Percentiles rank a stretch among this genome's conserved stretches.
Evolutionary conservation across 2,113 vertebrate species (phyloP).

Genomic region (Xyrauchen texanus): DNA sequence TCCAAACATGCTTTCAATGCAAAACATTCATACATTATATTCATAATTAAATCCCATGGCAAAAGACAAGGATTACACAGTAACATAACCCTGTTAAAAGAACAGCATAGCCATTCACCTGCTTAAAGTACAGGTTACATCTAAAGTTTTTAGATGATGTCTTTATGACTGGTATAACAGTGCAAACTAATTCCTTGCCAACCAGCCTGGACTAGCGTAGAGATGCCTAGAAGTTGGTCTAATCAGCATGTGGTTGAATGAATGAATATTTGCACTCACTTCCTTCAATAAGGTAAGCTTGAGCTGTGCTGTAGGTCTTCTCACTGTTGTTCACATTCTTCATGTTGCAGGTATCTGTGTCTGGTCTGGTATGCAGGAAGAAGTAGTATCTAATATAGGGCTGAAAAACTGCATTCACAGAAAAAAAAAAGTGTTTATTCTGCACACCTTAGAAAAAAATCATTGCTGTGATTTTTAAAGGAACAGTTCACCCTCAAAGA

Average conservation of each 20-base stretch:
- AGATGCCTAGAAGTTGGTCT: background rate
- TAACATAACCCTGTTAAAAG: no score
- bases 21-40: no score
- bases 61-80: no score
- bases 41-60: no score
- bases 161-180: no score
- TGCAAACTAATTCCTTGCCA: no score
- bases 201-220: no score
- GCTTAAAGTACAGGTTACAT: no score
- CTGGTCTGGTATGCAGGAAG: slow-evolving; percentile 61
- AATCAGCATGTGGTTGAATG: background rate
- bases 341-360: slow-evolving; percentile 69
- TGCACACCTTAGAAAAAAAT: background rate
- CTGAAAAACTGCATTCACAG: slow-evolving; percentile 64
- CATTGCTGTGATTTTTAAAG: background rate
- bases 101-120: no score
- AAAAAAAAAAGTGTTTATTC: background rate
- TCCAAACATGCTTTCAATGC: no score
- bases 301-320: slow-evolving; percentile 67
- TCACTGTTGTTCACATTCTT: slow-evolving; percentile 69
- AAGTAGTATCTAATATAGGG: slow-evolving; percentile 71
- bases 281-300: slow-evolving; percentile 75
- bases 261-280: slow-evolving; percentile 62
- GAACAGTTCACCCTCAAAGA: background rate
- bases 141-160: no score